Base-by-base conservation (phyloP, 92 coral and sea anemone species). In the Palythoa heliodiscus region DNA sequence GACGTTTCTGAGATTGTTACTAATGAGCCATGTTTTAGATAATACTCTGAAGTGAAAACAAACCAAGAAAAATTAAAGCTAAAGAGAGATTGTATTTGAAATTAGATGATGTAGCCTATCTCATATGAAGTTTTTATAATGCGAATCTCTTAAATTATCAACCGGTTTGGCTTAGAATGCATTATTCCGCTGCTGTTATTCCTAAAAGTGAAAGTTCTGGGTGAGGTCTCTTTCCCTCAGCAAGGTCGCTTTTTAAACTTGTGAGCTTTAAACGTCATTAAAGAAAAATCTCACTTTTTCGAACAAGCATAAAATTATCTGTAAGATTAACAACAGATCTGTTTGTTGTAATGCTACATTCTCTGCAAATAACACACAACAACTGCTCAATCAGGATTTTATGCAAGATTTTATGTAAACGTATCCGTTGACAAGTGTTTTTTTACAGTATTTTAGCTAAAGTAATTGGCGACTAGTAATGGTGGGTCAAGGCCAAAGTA, bases 401-500 rank as follows among this genome's bases (percentile, higher is more conserved):
- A 54, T 54, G 60, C 60, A 54, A 60, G 20, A 60, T 60, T 60
- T 60, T 60, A 60, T 60, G 16, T 60, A 60, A 60, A 60, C 67
- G 14, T 11, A 17, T 4, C 6, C 22, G 16, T 60, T 60, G 67
- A 60, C 67, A 10, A 22, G n/a, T 60, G 67, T 60, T 60, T 60
- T 60, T 60, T 20, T 14, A 60, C 67, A 60, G 67, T 15, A 60
- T 11, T 60, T 60, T 17, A 60, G 67, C 23, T 60, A 60, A 60
- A 60, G 67, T 60, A 60, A 60, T 60, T n/a, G n/a, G n/a, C 67
- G 67, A 60, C 67, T 60, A 60, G 16, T 60, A 22, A 15, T 60
- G 67, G 67, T 60, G 67, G 67, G 67, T 60, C 67, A 60, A 60
- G 67, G 67, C 67, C 67, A 60, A 60, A 60, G 67, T 60, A 60